Base-by-base conservation (phyloP, 2,797 vertebrate genomes). In the Chaenodraco wilsoni region DNA sequence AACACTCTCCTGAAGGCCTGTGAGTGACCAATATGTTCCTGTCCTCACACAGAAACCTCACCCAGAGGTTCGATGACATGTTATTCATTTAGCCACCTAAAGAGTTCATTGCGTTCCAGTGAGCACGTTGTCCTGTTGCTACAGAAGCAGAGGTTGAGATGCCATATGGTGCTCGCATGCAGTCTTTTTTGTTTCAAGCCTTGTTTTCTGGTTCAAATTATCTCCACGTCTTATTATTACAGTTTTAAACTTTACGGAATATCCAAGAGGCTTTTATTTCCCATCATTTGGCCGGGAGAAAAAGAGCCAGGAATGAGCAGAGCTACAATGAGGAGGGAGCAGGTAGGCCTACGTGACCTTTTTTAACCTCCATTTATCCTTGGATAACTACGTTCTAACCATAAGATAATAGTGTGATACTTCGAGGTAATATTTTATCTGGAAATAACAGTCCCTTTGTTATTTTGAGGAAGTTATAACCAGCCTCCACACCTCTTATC, bases 181-280 rank as follows among this genome's bases (percentile, higher is more conserved):
- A 17, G n/a, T 16, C 11, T 50, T 69, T 50, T 55, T 17, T 40
- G 19, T 69, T 69, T 43, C 40, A 69, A 41, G 33, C 16, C 14
- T 37, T 48, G n/a, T 40, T 23, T 57, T 48, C 2, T 49, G 7
- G 11, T 12, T 7, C 27, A 7, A 43, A 27, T 33, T 7, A 15
- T 27, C 14, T 45, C 7, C 16, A 57, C 19, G 21, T 50, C 45
- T 58, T 17, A 16, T 41, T n/a, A 57, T 43, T 3, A 8, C 17
- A 50, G 4, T 54, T 45, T 2, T 5, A 33, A 52, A 33, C 13
- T 61, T 61, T 4, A 31, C 23, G 27, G 41, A n/a, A 21, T 13
- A 45, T 27, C 8, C 1, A 41, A 23, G 10, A 13, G 3, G 27
- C 48, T 41, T 48, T 48, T 16, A 41, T 16, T 9, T 37, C 33